Percentiles rank a stretch among this genome's conserved stretches.
Evolutionary conservation across 2,888 invertebrate genomes (phyloP).

Genomic region (Eilema caniola): DNA sequence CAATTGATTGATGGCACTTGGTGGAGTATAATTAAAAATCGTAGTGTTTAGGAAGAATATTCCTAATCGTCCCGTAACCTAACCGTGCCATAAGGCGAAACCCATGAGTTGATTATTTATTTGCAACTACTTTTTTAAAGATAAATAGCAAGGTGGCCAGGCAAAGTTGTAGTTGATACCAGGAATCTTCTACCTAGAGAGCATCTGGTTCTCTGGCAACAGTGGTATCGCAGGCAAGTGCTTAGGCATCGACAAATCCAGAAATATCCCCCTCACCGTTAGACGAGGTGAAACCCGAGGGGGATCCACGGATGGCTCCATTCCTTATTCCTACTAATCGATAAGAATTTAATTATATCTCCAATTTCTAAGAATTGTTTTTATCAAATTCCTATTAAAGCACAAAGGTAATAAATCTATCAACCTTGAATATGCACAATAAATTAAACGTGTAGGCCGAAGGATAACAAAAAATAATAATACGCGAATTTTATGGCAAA

Average conservation of each 20-base stretch:
- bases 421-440: background rate
- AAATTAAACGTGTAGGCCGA: background rate
- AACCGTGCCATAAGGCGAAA: too few relatives aligned
- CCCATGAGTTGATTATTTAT: too few relatives aligned
- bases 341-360: background rate
- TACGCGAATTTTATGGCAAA: background rate
- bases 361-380: constrained; percentile 1
- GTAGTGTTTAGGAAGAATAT: too few relatives aligned
- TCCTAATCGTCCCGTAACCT: too few relatives aligned
- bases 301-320: background rate
- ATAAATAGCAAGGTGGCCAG: too few relatives aligned
- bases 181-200: background rate
- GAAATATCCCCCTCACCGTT: background rate
- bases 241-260: too few relatives aligned
- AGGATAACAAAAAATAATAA: background rate
- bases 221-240: too few relatives aligned
- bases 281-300: background rate
- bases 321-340: background rate
- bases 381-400: background rate
- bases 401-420: background rate
- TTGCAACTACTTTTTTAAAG: too few relatives aligned
- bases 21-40: too few relatives aligned
- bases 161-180: too few relatives aligned
- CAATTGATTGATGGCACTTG: too few relatives aligned
- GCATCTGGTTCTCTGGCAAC: background rate